Evolutionary conservation across 2,113 vertebrate species (phyloP), one percentile per base, ranked within the genome.

Genomic region (Marmota monax): DNA sequence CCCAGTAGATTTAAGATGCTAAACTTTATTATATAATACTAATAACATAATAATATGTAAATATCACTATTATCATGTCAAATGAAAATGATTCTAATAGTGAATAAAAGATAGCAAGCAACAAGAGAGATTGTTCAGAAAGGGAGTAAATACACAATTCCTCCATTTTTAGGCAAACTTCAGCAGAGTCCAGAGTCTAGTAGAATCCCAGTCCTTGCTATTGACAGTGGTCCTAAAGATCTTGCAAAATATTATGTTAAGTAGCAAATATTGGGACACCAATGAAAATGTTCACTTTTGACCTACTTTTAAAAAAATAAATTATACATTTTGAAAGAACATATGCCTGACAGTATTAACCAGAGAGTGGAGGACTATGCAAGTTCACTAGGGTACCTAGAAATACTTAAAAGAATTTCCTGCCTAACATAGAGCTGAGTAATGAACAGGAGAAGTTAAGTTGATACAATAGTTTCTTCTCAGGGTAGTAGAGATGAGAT

Each of bases 151-250:
- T n/a, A 23, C 18, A 34, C 1, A 42, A 23, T 72, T 85, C 72
- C 32, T 84, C 32, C 16, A 37, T 45, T 82, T 97, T 84, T 17
- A 37, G 85, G 18, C 45, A n/a, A 42, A 91, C 5, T 76, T 76
- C 25, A 63, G 1, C 2, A 4, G 51, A 16, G 14, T 37, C 58
- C 61, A 74, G 56, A 8, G 14, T 32, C 16, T 9, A 29, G 22
- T 27, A 5, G 61, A 42, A 93, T 39, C 12, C 6, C 22, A 79
- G 1, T 76, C 37, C 8, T 94, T 72, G 29, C 18, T 72, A 37
- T 93, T 88, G 90, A 39, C 23, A 70, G 34, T 79, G 92, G 34
- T 80, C 58, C n/a, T 85, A 83, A 79, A 94, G n/a, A 61, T 23
- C 39, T 61, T 42, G 13, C 3, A 77, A 78, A 92, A 34, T 58